Evolutionary conservation across 2,888 invertebrate species (phyloP).

Genomic region (Chalcosyrphus nemorum): DNA sequence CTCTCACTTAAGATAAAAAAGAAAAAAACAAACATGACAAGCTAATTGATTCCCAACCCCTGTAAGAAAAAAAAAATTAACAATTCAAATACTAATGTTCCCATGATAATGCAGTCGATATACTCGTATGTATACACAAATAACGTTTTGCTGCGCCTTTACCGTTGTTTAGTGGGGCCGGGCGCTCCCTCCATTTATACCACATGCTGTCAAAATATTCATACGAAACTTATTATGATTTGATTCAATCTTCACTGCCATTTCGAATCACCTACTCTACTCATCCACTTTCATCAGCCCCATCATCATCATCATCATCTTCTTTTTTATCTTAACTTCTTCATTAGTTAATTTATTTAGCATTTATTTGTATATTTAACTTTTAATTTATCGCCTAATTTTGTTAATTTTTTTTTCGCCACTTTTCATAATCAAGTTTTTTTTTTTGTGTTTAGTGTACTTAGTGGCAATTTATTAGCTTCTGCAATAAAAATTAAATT

Average conservation of each 20-base stretch:
- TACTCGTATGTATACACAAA: too few relatives aligned
- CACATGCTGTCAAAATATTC: neutral
- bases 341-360: conserved; percentile 50
- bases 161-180: neutral
- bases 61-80: too few relatives aligned
- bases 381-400: conserved; percentile 50
- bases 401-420: conserved; percentile 31
- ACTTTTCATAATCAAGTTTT: conserved; percentile 6
- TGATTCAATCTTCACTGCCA: neutral
- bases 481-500: neutral
- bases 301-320: conserved; percentile 31
- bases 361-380: conserved; percentile 35
- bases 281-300: neutral
- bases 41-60: neutral
- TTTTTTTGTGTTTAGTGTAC: conserved; percentile 8
- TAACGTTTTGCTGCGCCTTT: neutral
- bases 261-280: neutral
- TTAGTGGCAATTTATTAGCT: conserved; percentile 40
- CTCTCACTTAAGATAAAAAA: neutral
- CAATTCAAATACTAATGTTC: neutral
- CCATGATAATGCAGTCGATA: neutral
- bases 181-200: neutral
- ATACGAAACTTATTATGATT: neutral
- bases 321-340: conserved; percentile 52
- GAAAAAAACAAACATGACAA: too few relatives aligned